Conservation (phyloP, 2,888 invertebrate genomes). For the Luperina nickerlii region DNA sequence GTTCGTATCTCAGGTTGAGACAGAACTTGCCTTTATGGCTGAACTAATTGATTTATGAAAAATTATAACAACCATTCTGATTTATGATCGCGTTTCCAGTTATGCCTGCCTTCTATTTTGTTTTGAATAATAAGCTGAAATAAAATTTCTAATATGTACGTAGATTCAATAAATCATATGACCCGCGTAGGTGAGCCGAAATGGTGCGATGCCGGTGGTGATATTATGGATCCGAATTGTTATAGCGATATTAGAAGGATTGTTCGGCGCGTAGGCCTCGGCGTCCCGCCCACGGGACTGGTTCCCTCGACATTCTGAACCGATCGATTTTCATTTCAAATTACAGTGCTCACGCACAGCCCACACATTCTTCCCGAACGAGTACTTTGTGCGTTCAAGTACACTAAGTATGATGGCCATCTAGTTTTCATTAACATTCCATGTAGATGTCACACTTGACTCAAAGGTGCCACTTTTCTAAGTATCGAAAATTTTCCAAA, state of each 20-base stretch:
- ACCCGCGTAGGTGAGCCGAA: constrained; percentile 76
- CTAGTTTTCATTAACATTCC: constrained; percentile 75
- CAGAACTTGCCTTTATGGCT: constrained; percentile 38
- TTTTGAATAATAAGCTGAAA: constrained; percentile 34
- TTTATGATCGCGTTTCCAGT: constrained; percentile 45
- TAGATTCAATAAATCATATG: constrained; percentile 71
- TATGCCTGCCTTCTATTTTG: constrained; percentile 53
- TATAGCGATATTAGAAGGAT: constrained; percentile 75
- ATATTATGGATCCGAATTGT: constrained; percentile 76
- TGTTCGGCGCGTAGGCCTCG: constrained; percentile 81
- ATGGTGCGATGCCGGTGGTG: constrained; percentile 59
- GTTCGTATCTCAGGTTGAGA: constrained; percentile 35
- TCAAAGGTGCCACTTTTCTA: constrained; percentile 34
- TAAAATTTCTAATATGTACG: constrained; percentile 46
- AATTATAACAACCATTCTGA: constrained; percentile 38
- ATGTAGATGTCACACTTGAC: constrained; percentile 54
- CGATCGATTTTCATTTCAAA: constrained; percentile 88
- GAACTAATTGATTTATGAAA: constrained; percentile 44
- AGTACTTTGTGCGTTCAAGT: constrained; percentile 80
- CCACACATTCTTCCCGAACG: constrained; percentile 81
- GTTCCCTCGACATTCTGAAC: constrained; percentile 82
- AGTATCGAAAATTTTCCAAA: background rate
- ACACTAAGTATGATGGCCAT: constrained; percentile 76
- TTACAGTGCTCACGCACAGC: constrained; percentile 79
- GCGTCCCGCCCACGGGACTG: constrained; percentile 84